Base-by-base conservation (phyloP, 2,888 invertebrate species). In the Spialia ferax region DNA sequence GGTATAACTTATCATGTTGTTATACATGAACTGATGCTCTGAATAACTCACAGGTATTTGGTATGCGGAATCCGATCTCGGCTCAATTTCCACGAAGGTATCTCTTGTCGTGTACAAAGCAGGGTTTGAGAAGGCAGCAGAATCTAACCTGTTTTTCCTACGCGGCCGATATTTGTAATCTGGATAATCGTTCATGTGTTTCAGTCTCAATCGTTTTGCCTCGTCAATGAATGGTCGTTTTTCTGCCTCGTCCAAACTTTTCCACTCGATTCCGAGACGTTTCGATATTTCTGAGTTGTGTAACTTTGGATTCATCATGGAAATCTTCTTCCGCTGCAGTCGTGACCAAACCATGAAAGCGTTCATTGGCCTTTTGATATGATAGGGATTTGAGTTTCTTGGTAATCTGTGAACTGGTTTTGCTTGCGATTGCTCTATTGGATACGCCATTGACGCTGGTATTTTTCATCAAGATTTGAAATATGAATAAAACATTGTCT, bases 261-360 rank as follows among this genome's bases (percentile, higher is more conserved):
- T 98, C 98, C 98, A 98, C 82, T 97, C 97, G 1, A 96, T 95
- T 0, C 98, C 98, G 6, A 98, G 89, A 13, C 97, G 91, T 81
- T 98, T 98, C 18, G 97, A 97, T 78, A 98, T 98, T 84, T 96
- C 96, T 0, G 96, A 96, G 77, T 96, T 96, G 84, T 96, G 96
- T 76, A 96, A 91, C 77, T 96, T 96, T 66, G 98, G 98, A 82
- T 98, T 97, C 83, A 97, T 95, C 83, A 96, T 94, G 0, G 97
- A 97, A 86, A 98, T 97, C 81, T 97, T 97, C 80, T 97, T 96
- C 55, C 98, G 88, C 80, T 99, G 99, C 52, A 98, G 93, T 66
- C 99, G 93, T 10, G 98, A 98, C 99, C 99, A 99, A 13, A 99
- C 99, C 99, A 99, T 99, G 92, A 99, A 99, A 0, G 99, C 99